Evolutionary conservation across 2,888 invertebrate genomes (phyloP).

Genomic region (Ischnura elegans): DNA sequence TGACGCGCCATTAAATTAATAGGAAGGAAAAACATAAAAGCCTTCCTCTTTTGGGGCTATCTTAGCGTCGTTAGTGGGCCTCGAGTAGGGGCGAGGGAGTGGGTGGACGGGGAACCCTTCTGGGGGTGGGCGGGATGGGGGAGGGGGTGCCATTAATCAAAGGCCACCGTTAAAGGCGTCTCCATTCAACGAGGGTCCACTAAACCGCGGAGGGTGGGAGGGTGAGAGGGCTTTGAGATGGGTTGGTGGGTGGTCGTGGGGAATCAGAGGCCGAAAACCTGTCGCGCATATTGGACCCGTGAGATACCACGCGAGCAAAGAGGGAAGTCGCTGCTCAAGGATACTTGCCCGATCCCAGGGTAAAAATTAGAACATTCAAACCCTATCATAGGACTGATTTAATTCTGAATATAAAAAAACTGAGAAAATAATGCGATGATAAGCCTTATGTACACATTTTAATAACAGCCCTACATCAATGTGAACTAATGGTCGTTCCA

Average conservation of each 20-base stretch:
- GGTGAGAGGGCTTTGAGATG: background rate
- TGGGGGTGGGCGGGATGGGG: background rate
- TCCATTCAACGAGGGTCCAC: conserved; percentile 16
- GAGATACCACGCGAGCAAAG: background rate
- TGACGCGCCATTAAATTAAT: conserved; percentile 63
- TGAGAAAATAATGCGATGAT: background rate
- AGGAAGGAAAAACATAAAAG: conserved; percentile 49
- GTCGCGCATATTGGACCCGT: background rate
- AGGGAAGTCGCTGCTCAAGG: background rate
- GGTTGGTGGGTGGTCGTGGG: background rate
- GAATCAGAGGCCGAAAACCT: background rate
- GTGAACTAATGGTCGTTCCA: no score
- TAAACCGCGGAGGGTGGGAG: background rate
- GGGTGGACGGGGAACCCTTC: background rate
- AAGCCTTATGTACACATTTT: no score
- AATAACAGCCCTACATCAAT: no score
- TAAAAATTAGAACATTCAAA: background rate
- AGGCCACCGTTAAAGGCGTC: conserved; percentile 46
- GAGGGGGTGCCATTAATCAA: conserved; percentile 52
- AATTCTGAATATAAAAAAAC: background rate
- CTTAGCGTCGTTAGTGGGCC: conserved; percentile 64
- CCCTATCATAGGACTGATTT: background rate
- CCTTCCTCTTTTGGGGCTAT: conserved; percentile 37
- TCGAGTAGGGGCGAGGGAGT: background rate
- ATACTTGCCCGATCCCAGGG: background rate